Percentiles rank a stretch among this genome's conserved stretches.
phyloP scores from a whole-genome alignment of 2,797 vertebrate species.

The Mastacembelus armatus region DNA sequence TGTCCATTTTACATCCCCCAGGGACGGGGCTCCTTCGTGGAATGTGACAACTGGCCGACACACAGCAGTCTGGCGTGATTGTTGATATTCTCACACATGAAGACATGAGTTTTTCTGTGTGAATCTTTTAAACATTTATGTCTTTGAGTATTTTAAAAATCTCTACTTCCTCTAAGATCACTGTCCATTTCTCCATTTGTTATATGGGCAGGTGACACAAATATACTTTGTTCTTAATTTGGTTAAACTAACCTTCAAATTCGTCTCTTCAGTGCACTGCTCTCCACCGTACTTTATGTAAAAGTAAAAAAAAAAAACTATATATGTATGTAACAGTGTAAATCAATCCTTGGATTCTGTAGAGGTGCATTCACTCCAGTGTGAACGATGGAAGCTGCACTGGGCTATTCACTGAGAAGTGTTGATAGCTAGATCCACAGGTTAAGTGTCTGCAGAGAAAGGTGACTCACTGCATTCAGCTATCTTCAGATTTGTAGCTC shows the following conservation, averaged over 20 bases:
- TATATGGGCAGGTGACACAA: not conserved
- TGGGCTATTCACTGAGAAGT: too few relatives aligned
- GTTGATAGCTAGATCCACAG: not conserved
- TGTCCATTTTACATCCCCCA: slow-evolving; percentile 38
- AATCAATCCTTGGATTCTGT: not conserved
- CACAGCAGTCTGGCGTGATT: slow-evolving; percentile 18
- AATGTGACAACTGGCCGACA: slow-evolving; percentile 72
- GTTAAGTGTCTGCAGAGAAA: slow-evolving; percentile 4
- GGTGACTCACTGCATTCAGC: not conserved
- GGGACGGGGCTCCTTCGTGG: slow-evolving; percentile 31
- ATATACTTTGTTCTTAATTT: not conserved
- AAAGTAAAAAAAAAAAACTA: too few relatives aligned
- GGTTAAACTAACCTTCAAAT: not conserved
- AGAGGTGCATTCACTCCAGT: too few relatives aligned
- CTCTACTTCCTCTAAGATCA: not conserved
- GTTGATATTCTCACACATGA: not conserved
- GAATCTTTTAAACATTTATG: not conserved
- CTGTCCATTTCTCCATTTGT: not conserved
- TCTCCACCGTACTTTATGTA: too few relatives aligned
- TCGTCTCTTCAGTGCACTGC: not conserved
- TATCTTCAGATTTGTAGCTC: slow-evolving; percentile 8
- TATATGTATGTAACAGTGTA: not conserved
- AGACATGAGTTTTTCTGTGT: too few relatives aligned
- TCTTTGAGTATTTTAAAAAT: not conserved
- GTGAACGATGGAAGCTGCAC: too few relatives aligned